phyloP scores from a whole-genome alignment of 2,888 invertebrate genomes.

The Tenthredo distinguenda region DNA sequence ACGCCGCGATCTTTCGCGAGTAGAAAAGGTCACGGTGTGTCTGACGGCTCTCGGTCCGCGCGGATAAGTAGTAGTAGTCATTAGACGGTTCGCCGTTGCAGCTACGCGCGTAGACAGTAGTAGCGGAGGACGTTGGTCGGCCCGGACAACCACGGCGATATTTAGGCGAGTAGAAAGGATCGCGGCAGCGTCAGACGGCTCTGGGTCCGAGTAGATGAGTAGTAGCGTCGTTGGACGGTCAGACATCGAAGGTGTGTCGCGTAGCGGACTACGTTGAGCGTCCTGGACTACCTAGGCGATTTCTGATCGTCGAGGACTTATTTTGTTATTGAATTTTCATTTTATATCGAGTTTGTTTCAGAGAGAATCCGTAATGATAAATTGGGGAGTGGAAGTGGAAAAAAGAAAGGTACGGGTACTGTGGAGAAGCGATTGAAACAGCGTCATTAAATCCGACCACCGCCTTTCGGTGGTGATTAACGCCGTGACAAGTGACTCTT shows the following conservation, averaged over 20 bases:
- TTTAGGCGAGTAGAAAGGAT: neutral
- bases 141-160: neutral
- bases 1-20: neutral
- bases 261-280: neutral
- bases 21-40: neutral
- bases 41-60: neutral
- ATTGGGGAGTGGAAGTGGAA: neutral
- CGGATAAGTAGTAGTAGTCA: neutral
- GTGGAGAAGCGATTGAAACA: slow-evolving; percentile 32
- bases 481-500: slow-evolving; percentile 26
- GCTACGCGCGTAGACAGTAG: slow-evolving; percentile 8
- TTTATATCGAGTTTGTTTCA: neutral
- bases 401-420: neutral
- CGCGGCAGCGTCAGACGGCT: neutral
- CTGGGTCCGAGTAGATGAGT: neutral
- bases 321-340: neutral
- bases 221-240: neutral
- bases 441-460: slow-evolving; percentile 36
- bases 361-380: neutral
- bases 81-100: neutral
- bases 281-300: neutral
- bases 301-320: neutral
- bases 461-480: slow-evolving; percentile 28
- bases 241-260: neutral
- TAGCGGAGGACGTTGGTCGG: slow-evolving; percentile 4